Base-by-base conservation (phyloP, 1,140 invertebrate genomes). In the Trachymyrmex cornetzi region DNA sequence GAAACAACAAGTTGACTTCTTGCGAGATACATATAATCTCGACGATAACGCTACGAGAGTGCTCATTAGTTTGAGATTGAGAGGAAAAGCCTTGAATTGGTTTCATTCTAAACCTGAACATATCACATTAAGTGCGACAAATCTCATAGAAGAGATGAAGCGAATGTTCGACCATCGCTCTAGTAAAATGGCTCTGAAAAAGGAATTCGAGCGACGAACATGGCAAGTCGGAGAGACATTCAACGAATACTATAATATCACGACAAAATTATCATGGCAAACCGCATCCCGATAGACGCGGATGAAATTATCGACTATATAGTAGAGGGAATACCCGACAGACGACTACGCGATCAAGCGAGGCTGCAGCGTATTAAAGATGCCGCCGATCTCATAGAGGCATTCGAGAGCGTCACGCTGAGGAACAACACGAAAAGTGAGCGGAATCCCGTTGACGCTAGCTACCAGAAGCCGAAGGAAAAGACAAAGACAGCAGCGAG, bases 381-480 rank as follows among this genome's bases (percentile, higher is more conserved):
- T 12, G 30, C 5, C 6, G 2, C 9, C 7, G 34, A 61, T 5
- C 16, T 81, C 0, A 3, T 81, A 4, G 12, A 53, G n/a, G 77
- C 77, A 4, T 67, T 75, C 30, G 48, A 77, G 84, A 87, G 59
- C 1, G 88, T 85, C 14, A 84, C 22, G 0, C 9, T 71, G 44
- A 53, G 14, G 19, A 57, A 7, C 19, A 9, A 16, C 19, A 1
- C 6, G 1, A 34, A 55, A 5, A 0, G 2, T 9, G 71, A 57
- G 11, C 48, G 69, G 0, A 74, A 14, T 12, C 0, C 6, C 0
- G 4, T 6, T 0, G 27, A 12, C 34, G 34, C 34, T 0, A 57
- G 1, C 3, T 12, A n/a, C 1, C 3, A 30, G 1, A 38, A 7
- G n/a, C n/a, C n/a, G 1, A 9, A 19, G 7, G 16, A 24, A 0